phyloP scores from a whole-genome alignment of 1,140 invertebrate species.

The Trachymyrmex septentrionalis region DNA sequence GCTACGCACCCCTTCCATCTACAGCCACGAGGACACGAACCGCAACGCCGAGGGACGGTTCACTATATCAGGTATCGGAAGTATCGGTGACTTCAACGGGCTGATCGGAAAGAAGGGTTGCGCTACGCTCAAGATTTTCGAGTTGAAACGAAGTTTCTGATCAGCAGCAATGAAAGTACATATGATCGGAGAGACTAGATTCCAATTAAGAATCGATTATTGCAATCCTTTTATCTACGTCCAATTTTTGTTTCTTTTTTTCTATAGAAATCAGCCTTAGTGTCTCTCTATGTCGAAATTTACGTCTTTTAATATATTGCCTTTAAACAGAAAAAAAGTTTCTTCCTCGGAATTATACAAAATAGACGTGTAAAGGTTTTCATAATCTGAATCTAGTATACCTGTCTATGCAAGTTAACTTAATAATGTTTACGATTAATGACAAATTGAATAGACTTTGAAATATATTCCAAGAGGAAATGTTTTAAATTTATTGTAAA shows the following conservation, averaged over 20 bases:
- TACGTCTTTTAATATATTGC: neutral
- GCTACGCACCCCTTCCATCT: constrained; percentile 70
- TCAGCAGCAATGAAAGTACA: neutral
- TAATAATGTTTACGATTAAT: neutral
- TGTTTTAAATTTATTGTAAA: neutral
- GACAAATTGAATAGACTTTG: neutral
- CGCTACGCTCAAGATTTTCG: constrained; percentile 6
- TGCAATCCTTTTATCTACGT: neutral
- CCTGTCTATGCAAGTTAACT: neutral
- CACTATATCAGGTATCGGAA: constrained; percentile 84
- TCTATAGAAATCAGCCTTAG: neutral
- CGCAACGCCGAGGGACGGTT: constrained; percentile 76
- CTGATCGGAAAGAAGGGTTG: constrained; percentile 85
- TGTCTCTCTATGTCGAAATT: neutral
- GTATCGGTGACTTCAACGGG: constrained; percentile 87
- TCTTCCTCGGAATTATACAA: neutral
- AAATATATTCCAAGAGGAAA: neutral
- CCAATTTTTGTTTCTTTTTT: neutral
- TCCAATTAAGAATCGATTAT: constrained; percentile 13
- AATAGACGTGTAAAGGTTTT: neutral
- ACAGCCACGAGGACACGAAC: constrained; percentile 76
- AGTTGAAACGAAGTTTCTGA: neutral
- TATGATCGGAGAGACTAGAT: neutral
- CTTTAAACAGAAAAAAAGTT: neutral
- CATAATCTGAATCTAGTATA: neutral